Conservation (phyloP, 2,888 invertebrate genomes). For the Tenthredo scrophulariae region DNA sequence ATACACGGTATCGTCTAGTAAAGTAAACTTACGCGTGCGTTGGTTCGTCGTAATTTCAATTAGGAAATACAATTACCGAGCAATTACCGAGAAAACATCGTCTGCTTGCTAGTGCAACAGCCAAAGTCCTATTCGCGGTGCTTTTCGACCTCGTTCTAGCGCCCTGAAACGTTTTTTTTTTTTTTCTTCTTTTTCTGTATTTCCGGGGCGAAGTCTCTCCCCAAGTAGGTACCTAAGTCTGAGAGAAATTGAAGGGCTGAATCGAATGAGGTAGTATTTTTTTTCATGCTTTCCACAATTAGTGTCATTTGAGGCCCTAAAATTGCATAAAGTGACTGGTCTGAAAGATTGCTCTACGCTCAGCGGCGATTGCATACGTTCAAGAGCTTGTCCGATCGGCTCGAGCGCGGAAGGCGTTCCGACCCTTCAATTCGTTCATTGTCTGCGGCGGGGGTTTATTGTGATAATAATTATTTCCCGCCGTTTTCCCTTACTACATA, state of each 20-base stretch:
- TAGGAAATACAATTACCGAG: conserved; percentile 73
- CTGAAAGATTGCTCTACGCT: no score
- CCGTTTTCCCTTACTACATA: neutral
- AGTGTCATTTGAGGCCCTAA: no score
- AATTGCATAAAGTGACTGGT: no score
- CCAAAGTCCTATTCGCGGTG: neutral
- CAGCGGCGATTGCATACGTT: no score
- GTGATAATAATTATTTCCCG: neutral
- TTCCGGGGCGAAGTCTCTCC: neutral
- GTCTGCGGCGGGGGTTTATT: neutral
- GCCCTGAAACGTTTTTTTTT: neutral
- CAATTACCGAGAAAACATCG: conserved; percentile 66
- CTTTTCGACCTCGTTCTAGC: neutral
- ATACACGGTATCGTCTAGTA: neutral
- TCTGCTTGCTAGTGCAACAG: neutral
- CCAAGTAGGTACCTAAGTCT: neutral
- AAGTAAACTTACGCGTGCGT: conserved; percentile 50
- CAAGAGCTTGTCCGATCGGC: no score
- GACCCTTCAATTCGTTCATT: neutral
- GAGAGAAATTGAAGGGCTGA: no score
- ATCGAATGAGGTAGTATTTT: no score
- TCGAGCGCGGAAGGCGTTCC: no score
- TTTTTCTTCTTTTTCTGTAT: neutral
- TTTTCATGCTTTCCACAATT: no score
- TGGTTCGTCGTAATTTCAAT: conserved; percentile 70